A percentile compares a stretch with the other conserved stretches of the same genome.
These are phyloP conservation scores for Theretra japonica DNA, from an alignment of 2,888 invertebrate species.

Conservation along the genomic window DNA sequence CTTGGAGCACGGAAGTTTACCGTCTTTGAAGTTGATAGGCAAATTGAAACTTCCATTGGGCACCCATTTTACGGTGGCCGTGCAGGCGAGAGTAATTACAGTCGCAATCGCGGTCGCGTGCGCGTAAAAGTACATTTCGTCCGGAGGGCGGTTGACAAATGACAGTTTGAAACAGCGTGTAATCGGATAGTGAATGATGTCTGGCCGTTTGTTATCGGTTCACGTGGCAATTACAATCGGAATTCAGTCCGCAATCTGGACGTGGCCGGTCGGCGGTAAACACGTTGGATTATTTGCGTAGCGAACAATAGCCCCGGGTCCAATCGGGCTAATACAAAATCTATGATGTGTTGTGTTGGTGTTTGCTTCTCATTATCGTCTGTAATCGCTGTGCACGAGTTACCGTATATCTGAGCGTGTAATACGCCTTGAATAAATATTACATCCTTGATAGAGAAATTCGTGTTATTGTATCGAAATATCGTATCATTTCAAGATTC, in stretches of 20 bases:
- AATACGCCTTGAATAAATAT: slow-evolving; percentile 15
- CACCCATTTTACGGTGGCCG: slow-evolving; percentile 67
- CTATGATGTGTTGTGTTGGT: slow-evolving; percentile 22
- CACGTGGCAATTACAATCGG: slow-evolving; percentile 57
- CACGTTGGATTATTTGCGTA: slow-evolving; percentile 26
- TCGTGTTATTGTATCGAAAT: not conserved
- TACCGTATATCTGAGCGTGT: not conserved
- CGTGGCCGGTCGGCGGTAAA: slow-evolving; percentile 34
- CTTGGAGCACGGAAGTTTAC: slow-evolving; percentile 71
- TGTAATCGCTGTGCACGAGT: slow-evolving; percentile 8
- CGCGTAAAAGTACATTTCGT: slow-evolving; percentile 32
- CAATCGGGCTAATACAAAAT: slow-evolving; percentile 28
- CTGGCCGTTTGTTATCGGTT: slow-evolving; percentile 59
- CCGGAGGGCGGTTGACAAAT: slow-evolving; percentile 52
- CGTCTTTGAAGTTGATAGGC: slow-evolving; percentile 65
- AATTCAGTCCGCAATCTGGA: slow-evolving; percentile 45
- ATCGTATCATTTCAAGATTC: too few species aligned
- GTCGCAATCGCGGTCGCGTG: slow-evolving; percentile 37
- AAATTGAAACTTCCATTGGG: slow-evolving; percentile 70
- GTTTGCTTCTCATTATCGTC: slow-evolving; percentile 9
- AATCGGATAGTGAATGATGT: slow-evolving; percentile 68
- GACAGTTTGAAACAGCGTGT: slow-evolving; percentile 49
- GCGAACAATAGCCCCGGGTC: slow-evolving; percentile 26
- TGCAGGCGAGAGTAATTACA: slow-evolving; percentile 48
- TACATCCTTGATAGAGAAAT: not conserved